Conservation (phyloP, 2,888 invertebrate species). For the Hipparchia semele region DNA sequence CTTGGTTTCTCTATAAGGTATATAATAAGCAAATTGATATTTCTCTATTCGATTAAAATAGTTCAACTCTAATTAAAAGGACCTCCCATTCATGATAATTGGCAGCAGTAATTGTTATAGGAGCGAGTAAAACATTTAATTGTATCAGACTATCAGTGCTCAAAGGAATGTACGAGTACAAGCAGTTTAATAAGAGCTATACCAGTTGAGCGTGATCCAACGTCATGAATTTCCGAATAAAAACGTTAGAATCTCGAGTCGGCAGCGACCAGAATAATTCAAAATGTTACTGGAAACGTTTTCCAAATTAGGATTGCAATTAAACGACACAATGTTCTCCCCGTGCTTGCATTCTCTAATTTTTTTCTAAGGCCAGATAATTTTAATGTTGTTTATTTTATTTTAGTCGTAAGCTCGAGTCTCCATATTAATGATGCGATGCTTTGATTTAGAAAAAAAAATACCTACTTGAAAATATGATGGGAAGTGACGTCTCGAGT, state of each 20-base stretch:
- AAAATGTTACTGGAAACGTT: constrained; percentile 38
- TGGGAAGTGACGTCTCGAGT: too few relatives aligned
- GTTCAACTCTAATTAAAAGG: constrained; percentile 3
- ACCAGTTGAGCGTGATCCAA: constrained; percentile 39
- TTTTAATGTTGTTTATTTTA: too few relatives aligned
- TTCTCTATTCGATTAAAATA: constrained; percentile 19
- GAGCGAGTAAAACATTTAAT: constrained; percentile 40
- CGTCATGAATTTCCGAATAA: constrained; percentile 42
- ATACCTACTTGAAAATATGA: too few relatives aligned
- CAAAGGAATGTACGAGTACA: constrained; percentile 17
- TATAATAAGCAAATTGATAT: constrained; percentile 18
- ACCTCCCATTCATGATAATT: constrained; percentile 10
- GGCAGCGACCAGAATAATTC: constrained; percentile 36
- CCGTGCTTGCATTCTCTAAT: neutral
- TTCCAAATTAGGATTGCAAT: constrained; percentile 32
- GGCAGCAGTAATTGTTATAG: constrained; percentile 16
- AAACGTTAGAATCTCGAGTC: constrained; percentile 39
- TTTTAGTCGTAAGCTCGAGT: too few relatives aligned
- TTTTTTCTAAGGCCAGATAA: neutral
- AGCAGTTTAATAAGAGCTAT: constrained; percentile 12
- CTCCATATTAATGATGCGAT: too few relatives aligned
- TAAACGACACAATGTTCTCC: constrained; percentile 23
- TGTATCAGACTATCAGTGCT: constrained; percentile 28
- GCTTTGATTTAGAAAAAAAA: too few relatives aligned
- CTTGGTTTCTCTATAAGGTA: neutral